These are phyloP conservation scores for Amphimallon solstitiale DNA, from an alignment of 2,888 invertebrate species.

Conservation along the genomic window DNA sequence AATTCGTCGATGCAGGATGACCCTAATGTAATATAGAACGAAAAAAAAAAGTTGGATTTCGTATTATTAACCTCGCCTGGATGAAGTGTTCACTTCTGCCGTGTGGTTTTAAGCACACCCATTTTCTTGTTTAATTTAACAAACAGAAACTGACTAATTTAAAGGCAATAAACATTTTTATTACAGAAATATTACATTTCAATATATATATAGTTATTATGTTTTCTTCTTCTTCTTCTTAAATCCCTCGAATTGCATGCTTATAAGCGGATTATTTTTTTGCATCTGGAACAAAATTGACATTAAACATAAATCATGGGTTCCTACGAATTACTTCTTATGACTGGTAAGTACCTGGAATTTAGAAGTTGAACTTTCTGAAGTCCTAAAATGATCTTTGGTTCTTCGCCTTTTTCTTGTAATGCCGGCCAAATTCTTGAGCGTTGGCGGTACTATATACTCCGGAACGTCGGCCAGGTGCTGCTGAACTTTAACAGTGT, in stretches of 20 bases:
- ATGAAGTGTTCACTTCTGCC: no score
- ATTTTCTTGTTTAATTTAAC: no score
- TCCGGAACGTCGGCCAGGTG: slow-evolving; percentile 94
- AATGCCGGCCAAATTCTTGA: slow-evolving; percentile 73
- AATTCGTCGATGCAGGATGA: no score
- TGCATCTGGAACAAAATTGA: slow-evolving; percentile 66
- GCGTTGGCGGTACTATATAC: slow-evolving; percentile 84
- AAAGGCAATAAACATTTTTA: no score
- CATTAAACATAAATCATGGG: slow-evolving; percentile 36
- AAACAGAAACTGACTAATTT: no score
- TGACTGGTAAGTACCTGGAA: slow-evolving; percentile 47
- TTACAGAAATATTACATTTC: no score
- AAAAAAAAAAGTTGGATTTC: no score
- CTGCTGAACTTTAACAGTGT: slow-evolving; percentile 83
- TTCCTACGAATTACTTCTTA: not conserved
- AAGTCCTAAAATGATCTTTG: slow-evolving; percentile 49
- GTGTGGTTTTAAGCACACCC: no score
- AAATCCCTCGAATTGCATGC: slow-evolving; percentile 71
- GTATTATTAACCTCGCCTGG: no score
- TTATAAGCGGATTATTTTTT: slow-evolving; percentile 74
- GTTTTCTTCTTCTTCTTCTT: slow-evolving; percentile 64
- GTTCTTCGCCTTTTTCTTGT: slow-evolving; percentile 53
- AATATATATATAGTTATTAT: no score
- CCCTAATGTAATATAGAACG: no score
- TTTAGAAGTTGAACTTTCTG: slow-evolving; percentile 51